Percentiles rank a stretch among this genome's conserved stretches.
These are phyloP conservation scores for Molanna angustata DNA, from an alignment of 2,888 invertebrate genomes.

Conservation along the genomic window DNA sequence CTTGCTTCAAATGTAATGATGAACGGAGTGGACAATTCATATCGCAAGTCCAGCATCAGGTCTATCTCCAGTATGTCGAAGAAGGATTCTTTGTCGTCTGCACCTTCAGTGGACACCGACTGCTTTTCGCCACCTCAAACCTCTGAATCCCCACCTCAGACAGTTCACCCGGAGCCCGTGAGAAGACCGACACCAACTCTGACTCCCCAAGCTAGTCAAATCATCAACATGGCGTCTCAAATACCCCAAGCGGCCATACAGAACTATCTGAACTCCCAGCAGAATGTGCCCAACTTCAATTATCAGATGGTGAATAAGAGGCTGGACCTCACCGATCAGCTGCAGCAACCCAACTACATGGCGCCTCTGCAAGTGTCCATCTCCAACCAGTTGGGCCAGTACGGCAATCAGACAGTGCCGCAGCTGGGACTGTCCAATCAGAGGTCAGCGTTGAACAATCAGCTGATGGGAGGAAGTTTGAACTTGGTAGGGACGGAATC, in stretches of 20 bases:
- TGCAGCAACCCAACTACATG: conserved; percentile 30
- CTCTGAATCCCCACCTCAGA: conserved; percentile 1
- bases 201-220: conserved; percentile 37
- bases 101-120: conserved; percentile 6
- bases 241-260: conserved; percentile 30
- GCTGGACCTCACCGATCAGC: conserved; percentile 19
- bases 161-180: conserved; percentile 32
- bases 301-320: conserved; percentile 26
- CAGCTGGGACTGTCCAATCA: conserved; percentile 33
- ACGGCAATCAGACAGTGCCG: conserved; percentile 34
- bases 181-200: conserved; percentile 32
- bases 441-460: conserved; percentile 33
- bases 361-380: conserved; percentile 31
- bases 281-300: conserved; percentile 24
- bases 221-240: conserved; percentile 35
- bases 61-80: too few relatives aligned
- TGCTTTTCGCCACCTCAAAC: conserved; percentile 7
- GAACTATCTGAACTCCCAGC: conserved; percentile 32
- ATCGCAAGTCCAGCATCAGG: not conserved
- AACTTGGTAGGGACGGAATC: conserved; percentile 22
- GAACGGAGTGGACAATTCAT: conserved; percentile 22
- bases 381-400: conserved; percentile 34
- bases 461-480: conserved; percentile 25
- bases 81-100: conserved; percentile 8
- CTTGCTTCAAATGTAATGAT: conserved; percentile 18